phyloP scores from a whole-genome alignment of 2,888 invertebrate genomes.

The Augiades crinisus region DNA sequence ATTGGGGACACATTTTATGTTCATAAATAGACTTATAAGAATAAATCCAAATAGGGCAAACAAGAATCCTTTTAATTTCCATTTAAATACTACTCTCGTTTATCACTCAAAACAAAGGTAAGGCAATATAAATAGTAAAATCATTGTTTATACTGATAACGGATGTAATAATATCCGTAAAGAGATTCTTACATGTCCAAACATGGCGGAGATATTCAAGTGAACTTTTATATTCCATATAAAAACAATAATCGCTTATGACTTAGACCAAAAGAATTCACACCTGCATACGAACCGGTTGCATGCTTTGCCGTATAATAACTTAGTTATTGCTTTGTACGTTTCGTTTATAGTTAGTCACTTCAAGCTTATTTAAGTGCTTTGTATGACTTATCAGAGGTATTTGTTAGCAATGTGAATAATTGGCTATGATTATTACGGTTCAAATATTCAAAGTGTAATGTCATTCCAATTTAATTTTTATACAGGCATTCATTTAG shows the following conservation, averaged over 20 bases:
- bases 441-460: not conserved
- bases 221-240: not conserved
- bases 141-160: no score
- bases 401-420: not conserved
- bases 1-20: no score
- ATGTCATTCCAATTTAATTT: not conserved
- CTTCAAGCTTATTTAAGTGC: not conserved
- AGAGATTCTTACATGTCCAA: no score
- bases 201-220: not conserved
- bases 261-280: constrained; percentile 8
- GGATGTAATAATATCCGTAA: no score
- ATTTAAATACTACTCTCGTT: no score
- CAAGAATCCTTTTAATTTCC: no score
- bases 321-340: constrained; percentile 1
- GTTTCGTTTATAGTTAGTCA: constrained; percentile 2
- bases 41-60: no score
- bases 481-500: no score
- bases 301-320: not conserved
- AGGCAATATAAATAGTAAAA: no score
- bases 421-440: not conserved
- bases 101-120: no score
- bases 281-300: constrained; percentile 15
- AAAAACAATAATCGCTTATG: not conserved
- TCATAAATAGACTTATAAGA: no score
- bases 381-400: constrained; percentile 4